Base-by-base conservation (phyloP, 2,888 invertebrate species). In the Coremacera marginata region DNA sequence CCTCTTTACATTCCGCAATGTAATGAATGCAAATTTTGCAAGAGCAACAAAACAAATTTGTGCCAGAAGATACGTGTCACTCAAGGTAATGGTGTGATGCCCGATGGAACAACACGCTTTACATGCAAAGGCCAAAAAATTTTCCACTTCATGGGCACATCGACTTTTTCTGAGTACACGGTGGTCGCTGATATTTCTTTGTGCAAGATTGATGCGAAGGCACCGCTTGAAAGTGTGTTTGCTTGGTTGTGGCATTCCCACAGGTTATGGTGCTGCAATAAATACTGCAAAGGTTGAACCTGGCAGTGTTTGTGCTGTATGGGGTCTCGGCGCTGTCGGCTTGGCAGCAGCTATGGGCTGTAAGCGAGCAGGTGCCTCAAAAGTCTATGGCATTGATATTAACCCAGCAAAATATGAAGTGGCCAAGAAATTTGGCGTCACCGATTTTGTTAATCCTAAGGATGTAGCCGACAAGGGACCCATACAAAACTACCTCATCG, bases 1-100 rank as follows among this genome's bases (percentile, higher is more conserved):
- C 98, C 99, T 0, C 90, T 98, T 34, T 99, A 99, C 87, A 94
- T 98, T 78, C 99, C 99, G 0, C 98, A 99, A 90, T 99, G 99
- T 89, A 92, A 94, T 44, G 94, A 96, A 25, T 99, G 99, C 90
- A 97, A 98, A 89, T 99, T 97, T 89, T 99, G 99, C 90, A 93
- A 94, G 80, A 97, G 94, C 78, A 93, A 95, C 0, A 99, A 99
- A 90, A 99, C 99, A 0, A 99, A 99, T 91, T 91, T 99, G 14
- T 99, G 99, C 88, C 94, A 96, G 85, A 98, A 96, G n/a, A n/a
- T n/a, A n/a, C n/a, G n/a, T n/a, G n/a, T n/a, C n/a, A n/a, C n/a
- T n/a, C n/a, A n/a, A n/a, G n/a, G n/a, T n/a, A n/a, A n/a, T n/a
- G n/a, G n/a, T n/a, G n/a, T n/a, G n/a, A n/a, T n/a, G n/a, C n/a